Evolutionary conservation across 2,113 vertebrate species (phyloP).

Genomic region (Chionodraco myersi): DNA sequence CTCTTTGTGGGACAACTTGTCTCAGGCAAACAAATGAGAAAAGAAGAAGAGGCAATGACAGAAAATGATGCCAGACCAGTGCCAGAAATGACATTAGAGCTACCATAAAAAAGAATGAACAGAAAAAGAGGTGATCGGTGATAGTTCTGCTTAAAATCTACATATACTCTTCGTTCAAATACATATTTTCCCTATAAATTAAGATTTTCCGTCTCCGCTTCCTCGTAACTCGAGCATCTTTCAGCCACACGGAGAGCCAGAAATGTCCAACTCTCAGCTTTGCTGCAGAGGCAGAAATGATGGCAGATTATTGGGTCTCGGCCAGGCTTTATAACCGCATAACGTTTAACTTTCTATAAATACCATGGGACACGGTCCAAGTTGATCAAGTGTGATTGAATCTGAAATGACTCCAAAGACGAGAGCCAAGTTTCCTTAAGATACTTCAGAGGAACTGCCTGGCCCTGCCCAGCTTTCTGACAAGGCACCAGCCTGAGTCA

Average conservation of each 20-base stretch:
- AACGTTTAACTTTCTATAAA: slow-evolving; percentile 84
- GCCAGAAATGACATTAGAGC: too few relatives aligned
- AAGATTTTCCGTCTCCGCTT: slow-evolving; percentile 18
- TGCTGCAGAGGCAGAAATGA: slow-evolving; percentile 81
- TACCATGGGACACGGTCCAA: slow-evolving; percentile 76
- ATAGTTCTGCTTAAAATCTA: neutral
- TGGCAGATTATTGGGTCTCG: slow-evolving; percentile 66
- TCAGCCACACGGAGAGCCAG: slow-evolving; percentile 27
- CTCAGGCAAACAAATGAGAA: neutral
- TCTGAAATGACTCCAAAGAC: slow-evolving; percentile 77
- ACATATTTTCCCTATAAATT: neutral
- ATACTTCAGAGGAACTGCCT: slow-evolving; percentile 70
- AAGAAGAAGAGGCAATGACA: neutral
- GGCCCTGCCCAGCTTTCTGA: slow-evolving; percentile 57
- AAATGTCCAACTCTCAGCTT: slow-evolving; percentile 66
- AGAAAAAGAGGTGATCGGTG: neutral
- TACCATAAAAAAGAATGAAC: neutral
- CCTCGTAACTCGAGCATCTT: slow-evolving; percentile 22
- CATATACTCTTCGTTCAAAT: neutral
- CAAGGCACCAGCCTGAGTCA: slow-evolving; percentile 67
- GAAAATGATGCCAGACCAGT: neutral
- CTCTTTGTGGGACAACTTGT: slow-evolving; percentile 4
- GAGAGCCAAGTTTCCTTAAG: slow-evolving; percentile 79
- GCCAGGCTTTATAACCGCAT: slow-evolving; percentile 81
- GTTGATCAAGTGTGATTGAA: slow-evolving; percentile 84